Base-by-base conservation (phyloP, 2,888 invertebrate species). In the Euplexia lucipara region DNA sequence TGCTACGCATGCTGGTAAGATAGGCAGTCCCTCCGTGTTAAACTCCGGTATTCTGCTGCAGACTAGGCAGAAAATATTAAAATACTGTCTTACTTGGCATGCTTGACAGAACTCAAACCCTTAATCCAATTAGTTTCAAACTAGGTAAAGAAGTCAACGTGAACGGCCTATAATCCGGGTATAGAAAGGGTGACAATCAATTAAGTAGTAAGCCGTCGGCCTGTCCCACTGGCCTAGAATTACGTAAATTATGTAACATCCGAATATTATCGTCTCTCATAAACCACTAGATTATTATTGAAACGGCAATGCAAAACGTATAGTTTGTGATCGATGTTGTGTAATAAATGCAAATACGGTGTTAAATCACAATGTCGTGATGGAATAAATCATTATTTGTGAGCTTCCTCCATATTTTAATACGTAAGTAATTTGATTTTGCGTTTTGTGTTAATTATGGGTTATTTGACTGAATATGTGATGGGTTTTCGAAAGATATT, bases 131-230 rank as follows among this genome's bases (percentile, higher is more conserved):
- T 70, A 74, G 47, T 35, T 22, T 22, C 20, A 26, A 72, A 67
- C 58, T 42, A 59, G 75, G 61, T 61, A 56, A 70, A 62, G 48
- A 65, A 66, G 63, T 52, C 58, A 49, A 62, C 57, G 80, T 64
- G 54, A 71, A 75, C 26, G 72, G 26, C 70, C 77, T 70, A 64
- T 82, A 82, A 84, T 77, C 70, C 52, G 71, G 48, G 51, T 37
- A 22, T 63, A 62, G 78, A 71, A 75, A 79, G 81, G 83, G 79
- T 79, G 78, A 78, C 75, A 83, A 85, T 84, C 79, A 78, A 82
- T 84, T n/a, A n/a, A n/a, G n/a, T 79, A 59, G 47, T 51, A 20
- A 70, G 45, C 14, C 26, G 18, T 32, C 49, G 70, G 18, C 39
- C 58, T 68, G 77, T 63, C 71, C 72, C 45, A 79, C 51, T 79